Conservation (phyloP, 2,797 vertebrate genomes). For the Pangasius djambal region DNA sequence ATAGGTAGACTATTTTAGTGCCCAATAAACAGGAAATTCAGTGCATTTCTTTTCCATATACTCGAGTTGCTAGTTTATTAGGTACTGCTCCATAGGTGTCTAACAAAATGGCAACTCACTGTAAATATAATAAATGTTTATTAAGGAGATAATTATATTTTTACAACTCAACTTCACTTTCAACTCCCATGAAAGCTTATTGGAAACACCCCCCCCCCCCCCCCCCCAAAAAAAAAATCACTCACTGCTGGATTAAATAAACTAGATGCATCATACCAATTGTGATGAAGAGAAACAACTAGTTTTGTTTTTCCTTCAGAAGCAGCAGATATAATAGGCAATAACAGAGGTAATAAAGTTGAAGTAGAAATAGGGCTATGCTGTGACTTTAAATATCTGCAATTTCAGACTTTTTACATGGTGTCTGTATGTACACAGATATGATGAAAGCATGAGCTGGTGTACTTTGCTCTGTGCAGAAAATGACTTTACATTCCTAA, state of each 20-base stretch:
- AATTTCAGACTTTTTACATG: not conserved
- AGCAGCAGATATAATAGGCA: not conserved
- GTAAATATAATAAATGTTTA: not conserved
- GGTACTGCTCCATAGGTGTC: not conserved
- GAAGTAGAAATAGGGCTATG: slow-evolving; percentile 51
- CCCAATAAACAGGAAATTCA: not conserved
- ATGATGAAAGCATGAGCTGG: not conserved
- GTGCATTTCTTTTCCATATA: not conserved
- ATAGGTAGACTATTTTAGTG: not conserved
- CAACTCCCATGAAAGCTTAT: not conserved
- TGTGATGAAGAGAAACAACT: not conserved
- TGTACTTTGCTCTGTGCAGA: slow-evolving; percentile 15
- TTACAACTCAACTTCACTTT: not conserved
- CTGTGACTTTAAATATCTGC: not conserved
- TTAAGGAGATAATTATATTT: slow-evolving; percentile 1
- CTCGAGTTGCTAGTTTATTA: not conserved
- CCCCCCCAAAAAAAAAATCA: not conserved
- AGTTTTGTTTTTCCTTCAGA: not conserved
- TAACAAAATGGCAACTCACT: not conserved
- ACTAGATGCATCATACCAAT: not conserved
- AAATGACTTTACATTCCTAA: slow-evolving; percentile 33
- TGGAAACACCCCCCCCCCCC: not conserved
- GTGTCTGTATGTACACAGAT: slow-evolving; percentile 38
- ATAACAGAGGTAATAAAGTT: not conserved
- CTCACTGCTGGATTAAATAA: not conserved